A percentile compares a stretch with the other conserved stretches of the same genome.
These are phyloP conservation scores for Drosophila kuntzei DNA, from an alignment of 2,888 invertebrate genomes.

Conservation along the genomic window DNA sequence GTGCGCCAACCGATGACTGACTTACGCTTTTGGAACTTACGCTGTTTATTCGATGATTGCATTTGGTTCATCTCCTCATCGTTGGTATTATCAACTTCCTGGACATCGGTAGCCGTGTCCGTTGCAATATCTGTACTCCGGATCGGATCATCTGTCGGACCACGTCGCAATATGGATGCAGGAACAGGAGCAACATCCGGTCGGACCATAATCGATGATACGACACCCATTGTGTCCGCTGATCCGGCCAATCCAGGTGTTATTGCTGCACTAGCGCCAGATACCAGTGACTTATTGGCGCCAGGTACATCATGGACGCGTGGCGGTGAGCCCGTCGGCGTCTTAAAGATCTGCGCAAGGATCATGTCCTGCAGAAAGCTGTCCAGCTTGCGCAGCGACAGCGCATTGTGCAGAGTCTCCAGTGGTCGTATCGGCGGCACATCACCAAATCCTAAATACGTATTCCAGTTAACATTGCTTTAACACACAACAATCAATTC, in stretches of 20 bases:
- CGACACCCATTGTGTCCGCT: constrained; percentile 21
- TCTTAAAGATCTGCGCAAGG: constrained; percentile 89
- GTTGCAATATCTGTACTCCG: background rate
- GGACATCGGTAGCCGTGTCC: too few species aligned
- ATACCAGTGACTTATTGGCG: constrained; percentile 15
- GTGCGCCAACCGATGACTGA: constrained; percentile 27
- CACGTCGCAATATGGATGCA: background rate
- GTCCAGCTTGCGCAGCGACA: constrained; percentile 96
- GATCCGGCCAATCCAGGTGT: constrained; percentile 6
- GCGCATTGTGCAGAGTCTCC: constrained; percentile 98
- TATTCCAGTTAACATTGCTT: background rate
- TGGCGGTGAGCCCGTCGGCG: constrained; percentile 90
- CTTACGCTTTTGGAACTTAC: constrained; percentile 43
- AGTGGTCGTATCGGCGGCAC: constrained; percentile 98
- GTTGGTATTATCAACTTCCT: constrained; percentile 10
- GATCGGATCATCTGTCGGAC: background rate
- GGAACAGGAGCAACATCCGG: background rate
- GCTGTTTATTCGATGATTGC: constrained; percentile 21
- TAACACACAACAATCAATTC: background rate
- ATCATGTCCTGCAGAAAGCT: constrained; percentile 95
- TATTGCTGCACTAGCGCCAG: background rate
- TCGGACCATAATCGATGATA: constrained; percentile 46
- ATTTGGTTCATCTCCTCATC: constrained; percentile 25
- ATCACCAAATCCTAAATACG: constrained; percentile 90
- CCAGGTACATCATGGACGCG: constrained; percentile 80